These are phyloP conservation scores for Pangasius larnaudii DNA, from an alignment of 2,797 vertebrate species.

Conservation along the genomic window DNA sequence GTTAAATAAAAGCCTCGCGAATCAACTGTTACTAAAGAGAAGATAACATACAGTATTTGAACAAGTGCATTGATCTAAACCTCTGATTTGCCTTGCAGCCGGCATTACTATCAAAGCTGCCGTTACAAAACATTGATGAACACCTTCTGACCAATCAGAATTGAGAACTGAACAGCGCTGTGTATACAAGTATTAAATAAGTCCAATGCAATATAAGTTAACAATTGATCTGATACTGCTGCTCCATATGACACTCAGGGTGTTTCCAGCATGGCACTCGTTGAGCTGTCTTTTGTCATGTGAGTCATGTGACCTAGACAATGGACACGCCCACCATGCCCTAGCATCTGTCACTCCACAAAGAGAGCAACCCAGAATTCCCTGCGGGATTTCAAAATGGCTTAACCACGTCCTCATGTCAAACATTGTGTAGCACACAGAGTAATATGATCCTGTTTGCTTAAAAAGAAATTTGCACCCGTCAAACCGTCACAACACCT, in stretches of 20 bases:
- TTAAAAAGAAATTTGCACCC: constrained; percentile 11
- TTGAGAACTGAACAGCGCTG: neutral
- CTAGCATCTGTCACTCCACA: constrained; percentile 34
- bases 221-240: neutral
- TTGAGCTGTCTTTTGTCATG: constrained; percentile 23
- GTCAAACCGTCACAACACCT: neutral
- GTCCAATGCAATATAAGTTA: too few relatives aligned
- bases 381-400: constrained; percentile 12
- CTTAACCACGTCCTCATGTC: neutral
- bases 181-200: neutral
- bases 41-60: neutral
- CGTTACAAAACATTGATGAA: neutral
- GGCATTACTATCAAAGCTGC: neutral
- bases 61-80: too few relatives aligned
- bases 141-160: neutral
- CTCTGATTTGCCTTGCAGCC: neutral
- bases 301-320: constrained; percentile 28
- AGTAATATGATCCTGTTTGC: neutral
- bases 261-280: constrained; percentile 24
- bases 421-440: neutral
- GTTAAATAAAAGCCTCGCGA: neutral
- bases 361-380: constrained; percentile 14
- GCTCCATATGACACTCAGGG: neutral
- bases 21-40: neutral
- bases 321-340: neutral